Percentiles rank a stretch among this genome's conserved stretches.
These are phyloP conservation scores for Halcyon chelicuti DNA, from an alignment of 2,797 vertebrate genomes.

Conservation along the genomic window DNA sequence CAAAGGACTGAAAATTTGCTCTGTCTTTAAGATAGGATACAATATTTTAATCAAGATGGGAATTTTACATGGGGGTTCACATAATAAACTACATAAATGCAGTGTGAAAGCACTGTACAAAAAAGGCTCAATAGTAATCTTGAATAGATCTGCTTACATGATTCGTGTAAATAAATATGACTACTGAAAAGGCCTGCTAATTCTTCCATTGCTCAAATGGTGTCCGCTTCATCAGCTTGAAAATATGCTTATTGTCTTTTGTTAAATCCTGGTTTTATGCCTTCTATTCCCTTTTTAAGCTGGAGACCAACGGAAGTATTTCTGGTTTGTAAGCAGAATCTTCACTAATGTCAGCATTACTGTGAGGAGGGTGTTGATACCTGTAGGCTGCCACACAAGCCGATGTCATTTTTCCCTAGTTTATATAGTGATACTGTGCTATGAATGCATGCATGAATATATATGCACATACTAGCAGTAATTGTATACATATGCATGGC, in stretches of 20 bases:
- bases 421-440: not conserved
- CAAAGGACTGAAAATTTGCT: not conserved
- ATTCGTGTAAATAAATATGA: not conserved
- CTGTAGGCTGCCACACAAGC: not conserved
- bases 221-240: not conserved
- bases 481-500: rapidly evolving
- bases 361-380: not conserved
- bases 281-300: not conserved
- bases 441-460: rapidly evolving
- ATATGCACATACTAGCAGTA: rapidly evolving
- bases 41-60: not conserved
- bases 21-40: not conserved
- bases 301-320: constrained; percentile 18
- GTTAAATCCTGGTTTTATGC: constrained; percentile 30
- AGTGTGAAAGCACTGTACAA: not conserved
- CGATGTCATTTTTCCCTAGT: not conserved
- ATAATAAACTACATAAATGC: not conserved
- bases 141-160: not conserved
- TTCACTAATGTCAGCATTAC: not conserved
- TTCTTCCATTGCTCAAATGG: not conserved
- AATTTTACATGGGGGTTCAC: not conserved
- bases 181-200: not conserved
- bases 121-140: not conserved
- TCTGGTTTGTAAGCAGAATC: constrained; percentile 9
- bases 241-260: constrained; percentile 7